phyloP scores from a whole-genome alignment of 1,140 invertebrate genomes.

The Trypoxylus dichotomus region DNA sequence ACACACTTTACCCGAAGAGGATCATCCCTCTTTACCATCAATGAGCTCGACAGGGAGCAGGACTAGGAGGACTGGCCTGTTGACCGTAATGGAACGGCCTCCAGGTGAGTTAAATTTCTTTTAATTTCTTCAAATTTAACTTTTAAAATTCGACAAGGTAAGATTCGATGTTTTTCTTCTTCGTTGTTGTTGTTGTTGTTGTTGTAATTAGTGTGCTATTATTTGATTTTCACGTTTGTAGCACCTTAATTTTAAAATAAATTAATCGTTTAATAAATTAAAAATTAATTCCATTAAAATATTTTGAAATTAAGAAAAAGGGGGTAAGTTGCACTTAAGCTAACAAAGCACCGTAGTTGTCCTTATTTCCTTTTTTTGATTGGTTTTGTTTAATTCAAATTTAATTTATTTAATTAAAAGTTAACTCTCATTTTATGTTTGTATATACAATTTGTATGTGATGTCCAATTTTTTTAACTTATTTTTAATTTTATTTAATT shows the following conservation, averaged over 20 bases:
- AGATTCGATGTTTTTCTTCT: background rate
- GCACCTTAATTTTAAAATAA: no score
- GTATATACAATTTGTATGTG: background rate
- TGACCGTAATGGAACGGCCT: constrained; percentile 82
- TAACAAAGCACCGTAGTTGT: no score
- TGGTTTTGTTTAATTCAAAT: no score
- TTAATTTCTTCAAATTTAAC: background rate
- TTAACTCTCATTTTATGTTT: background rate
- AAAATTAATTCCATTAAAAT: background rate
- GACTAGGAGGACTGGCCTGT: constrained; percentile 74
- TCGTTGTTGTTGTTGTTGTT: background rate
- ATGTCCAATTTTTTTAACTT: background rate
- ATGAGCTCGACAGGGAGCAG: constrained; percentile 55
- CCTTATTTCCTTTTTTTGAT: no score
- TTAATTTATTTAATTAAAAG: no score
- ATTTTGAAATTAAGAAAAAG: no score
- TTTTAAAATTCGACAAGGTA: background rate
- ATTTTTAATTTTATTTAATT: constrained; percentile 41
- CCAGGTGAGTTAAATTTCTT: constrained; percentile 65
- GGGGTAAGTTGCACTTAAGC: no score
- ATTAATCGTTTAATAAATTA: background rate
- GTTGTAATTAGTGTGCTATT: background rate
- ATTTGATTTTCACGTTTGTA: background rate
- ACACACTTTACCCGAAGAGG: constrained; percentile 69
- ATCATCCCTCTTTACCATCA: constrained; percentile 58